Evolutionary conservation across 2,113 vertebrate genomes (phyloP), one percentile per base, ranked within the genome.

Genomic region (Zingel zingel): DNA sequence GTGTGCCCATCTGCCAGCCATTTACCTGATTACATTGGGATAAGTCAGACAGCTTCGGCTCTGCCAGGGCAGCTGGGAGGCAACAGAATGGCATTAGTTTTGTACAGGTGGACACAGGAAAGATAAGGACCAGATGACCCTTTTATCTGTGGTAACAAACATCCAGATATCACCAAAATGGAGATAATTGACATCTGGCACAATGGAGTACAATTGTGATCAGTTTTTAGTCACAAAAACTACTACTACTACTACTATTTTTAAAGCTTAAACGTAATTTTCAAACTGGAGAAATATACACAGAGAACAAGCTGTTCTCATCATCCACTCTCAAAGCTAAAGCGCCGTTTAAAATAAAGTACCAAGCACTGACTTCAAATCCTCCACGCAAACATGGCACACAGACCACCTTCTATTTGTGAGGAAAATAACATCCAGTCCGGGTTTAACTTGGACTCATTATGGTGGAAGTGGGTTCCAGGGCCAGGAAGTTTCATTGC

Each of bases 381-480:
- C 66, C 77, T 83, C 68, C 56, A 79, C 36, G 21, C 58, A 82
- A 83, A 70, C 76, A 72, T 86, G 83, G 74, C 64, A 83, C 63
- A 89, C 88, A 94, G 89, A 94, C 91, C 93, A 88, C 86, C 93
- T 77, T 92, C 88, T 92, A 93, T 94, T 93, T 92, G 72, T 68
- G 88, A 89, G 84, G 85, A 79, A 86, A 95, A 93, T 84, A 94
- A 93, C 91, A 94, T 93, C 89, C 89, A 93, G 88, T 84, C 74
- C 88, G 86, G 85, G 89, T 93, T 92, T 94, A 90, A 91, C 93
- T 86, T 79, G 82, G 89, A 59, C 89, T 93, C 91, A 94, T 94
- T 94, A 93, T 90, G 84, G 91, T 94, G 95, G 95, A 95, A 95
- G 94, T 93, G 93, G 93, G 91, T 93, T 95, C 87, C 79, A 81